phyloP scores from a whole-genome alignment of 92 coral and sea anemone species.

The Actinernus sp. region DNA sequence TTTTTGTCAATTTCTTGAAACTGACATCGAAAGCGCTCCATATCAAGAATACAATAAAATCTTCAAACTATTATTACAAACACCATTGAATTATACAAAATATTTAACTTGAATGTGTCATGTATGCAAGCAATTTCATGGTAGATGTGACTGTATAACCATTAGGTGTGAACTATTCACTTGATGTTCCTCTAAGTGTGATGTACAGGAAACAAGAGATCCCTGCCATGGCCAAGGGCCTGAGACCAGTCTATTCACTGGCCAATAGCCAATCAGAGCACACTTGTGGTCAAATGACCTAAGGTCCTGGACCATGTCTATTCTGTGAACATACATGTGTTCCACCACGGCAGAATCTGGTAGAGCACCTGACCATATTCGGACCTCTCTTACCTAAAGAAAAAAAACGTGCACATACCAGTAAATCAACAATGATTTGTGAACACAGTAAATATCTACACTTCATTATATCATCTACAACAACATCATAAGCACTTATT shows the following conservation, averaged over 20 bases:
- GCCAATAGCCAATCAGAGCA: slow-evolving; percentile 90
- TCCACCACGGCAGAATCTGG: slow-evolving; percentile 68
- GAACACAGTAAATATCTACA: no score
- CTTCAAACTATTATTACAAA: no score
- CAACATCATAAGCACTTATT: no score
- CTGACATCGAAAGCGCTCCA: no score
- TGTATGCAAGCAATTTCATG: no score
- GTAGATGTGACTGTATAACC: slow-evolving; percentile 62
- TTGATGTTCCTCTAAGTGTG: slow-evolving; percentile 71
- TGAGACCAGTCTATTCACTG: slow-evolving; percentile 83
- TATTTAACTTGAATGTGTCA: no score
- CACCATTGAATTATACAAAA: no score
- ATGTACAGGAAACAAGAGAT: slow-evolving; percentile 70
- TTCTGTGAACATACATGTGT: slow-evolving; percentile 80
- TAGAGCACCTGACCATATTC: slow-evolving; percentile 82
- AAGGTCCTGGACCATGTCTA: slow-evolving; percentile 66
- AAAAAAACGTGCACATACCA: no score
- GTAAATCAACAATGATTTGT: no score
- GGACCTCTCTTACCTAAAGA: slow-evolving; percentile 73
- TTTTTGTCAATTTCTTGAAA: no score
- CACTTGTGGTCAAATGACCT: slow-evolving; percentile 27
- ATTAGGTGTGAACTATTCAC: slow-evolving; percentile 55
- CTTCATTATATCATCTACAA: no score
- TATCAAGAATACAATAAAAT: no score
- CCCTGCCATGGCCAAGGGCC: slow-evolving; percentile 98